A percentile compares a stretch with the other conserved stretches of the same genome.
Conservation (phyloP, 2,888 invertebrate genomes). For the Phortica okadai region DNA sequence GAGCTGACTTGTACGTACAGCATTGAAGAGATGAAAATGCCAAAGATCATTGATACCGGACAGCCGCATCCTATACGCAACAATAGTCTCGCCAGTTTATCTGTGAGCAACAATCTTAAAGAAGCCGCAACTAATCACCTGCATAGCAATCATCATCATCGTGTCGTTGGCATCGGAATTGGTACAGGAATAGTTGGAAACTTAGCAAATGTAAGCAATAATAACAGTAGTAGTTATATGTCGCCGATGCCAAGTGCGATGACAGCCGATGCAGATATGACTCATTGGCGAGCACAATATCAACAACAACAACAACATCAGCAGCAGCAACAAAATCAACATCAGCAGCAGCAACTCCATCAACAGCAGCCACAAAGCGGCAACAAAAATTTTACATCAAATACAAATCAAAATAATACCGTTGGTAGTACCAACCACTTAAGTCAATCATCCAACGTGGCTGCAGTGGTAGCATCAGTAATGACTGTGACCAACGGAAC, state of each 20-base stretch:
- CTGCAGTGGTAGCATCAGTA: conserved; percentile 38
- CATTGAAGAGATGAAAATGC: conserved; percentile 78
- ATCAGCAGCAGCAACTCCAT: conserved; percentile 46
- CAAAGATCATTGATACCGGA: conserved; percentile 79
- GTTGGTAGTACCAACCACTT: conserved; percentile 53
- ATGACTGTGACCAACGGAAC: conserved; percentile 35
- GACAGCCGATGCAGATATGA: conserved; percentile 50
- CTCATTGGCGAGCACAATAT: conserved; percentile 58
- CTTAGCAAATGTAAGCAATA: conserved; percentile 47
- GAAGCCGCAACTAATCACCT: conserved; percentile 50
- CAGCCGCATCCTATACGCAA: conserved; percentile 78
- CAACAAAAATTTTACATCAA: conserved; percentile 40
- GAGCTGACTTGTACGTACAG: conserved; percentile 78
- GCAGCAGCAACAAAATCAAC: conserved; percentile 45
- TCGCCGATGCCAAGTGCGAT: conserved; percentile 42
- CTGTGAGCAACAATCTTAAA: conserved; percentile 54
- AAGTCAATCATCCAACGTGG: conserved; percentile 53
- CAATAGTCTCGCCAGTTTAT: conserved; percentile 50
- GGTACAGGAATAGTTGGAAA: conserved; percentile 35
- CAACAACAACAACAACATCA: conserved; percentile 48
- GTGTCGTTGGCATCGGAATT: conserved; percentile 38
- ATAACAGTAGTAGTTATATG: conserved; percentile 43
- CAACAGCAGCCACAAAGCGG: conserved; percentile 39
- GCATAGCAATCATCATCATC: conserved; percentile 41
- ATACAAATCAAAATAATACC: conserved; percentile 53